These are phyloP conservation scores for Nymphalis io DNA, from an alignment of 1,140 invertebrate species.

Conservation along the genomic window DNA sequence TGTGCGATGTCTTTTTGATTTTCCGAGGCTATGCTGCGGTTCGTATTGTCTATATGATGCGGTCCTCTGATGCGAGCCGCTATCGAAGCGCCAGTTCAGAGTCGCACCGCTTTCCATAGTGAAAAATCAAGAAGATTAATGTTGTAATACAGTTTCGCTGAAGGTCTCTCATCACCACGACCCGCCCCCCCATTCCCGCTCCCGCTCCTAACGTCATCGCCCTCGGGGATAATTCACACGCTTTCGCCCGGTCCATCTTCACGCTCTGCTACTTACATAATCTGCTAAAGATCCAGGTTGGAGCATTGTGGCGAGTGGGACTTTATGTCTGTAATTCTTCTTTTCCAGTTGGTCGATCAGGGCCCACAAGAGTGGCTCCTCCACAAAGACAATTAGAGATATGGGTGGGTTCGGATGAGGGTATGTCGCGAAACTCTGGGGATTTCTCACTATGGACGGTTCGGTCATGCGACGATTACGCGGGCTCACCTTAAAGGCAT, in stretches of 20 bases:
- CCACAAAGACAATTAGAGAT: conserved; percentile 80
- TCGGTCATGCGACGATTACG: conserved; percentile 67
- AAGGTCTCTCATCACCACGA: conserved; percentile 77
- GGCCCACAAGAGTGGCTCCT: conserved; percentile 79
- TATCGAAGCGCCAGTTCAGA: conserved; percentile 34
- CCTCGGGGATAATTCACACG: conserved; percentile 65
- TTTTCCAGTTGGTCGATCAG: conserved; percentile 81
- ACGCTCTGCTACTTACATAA: conserved; percentile 74
- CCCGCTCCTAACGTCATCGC: conserved; percentile 47
- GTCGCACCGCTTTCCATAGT: conserved; percentile 72
- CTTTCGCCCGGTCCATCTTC: conserved; percentile 72
- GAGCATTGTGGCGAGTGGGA: conserved; percentile 70
- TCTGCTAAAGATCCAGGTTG: conserved; percentile 53
- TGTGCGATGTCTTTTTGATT: conserved; percentile 79
- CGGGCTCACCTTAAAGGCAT: conserved; percentile 78
- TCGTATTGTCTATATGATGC: conserved; percentile 42
- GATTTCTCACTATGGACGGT: conserved; percentile 77
- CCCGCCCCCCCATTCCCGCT: conserved; percentile 38
- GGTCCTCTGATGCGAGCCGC: conserved; percentile 20
- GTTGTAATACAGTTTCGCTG: conserved; percentile 71
- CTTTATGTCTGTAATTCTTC: conserved; percentile 78
- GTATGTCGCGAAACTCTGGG: conserved; percentile 75
- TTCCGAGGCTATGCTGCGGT: conserved; percentile 55
- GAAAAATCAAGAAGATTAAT: conserved; percentile 65
- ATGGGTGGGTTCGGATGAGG: conserved; percentile 73